Evolutionary conservation across 2,113 vertebrate genomes (phyloP).

Genomic region (Serinus canaria): DNA sequence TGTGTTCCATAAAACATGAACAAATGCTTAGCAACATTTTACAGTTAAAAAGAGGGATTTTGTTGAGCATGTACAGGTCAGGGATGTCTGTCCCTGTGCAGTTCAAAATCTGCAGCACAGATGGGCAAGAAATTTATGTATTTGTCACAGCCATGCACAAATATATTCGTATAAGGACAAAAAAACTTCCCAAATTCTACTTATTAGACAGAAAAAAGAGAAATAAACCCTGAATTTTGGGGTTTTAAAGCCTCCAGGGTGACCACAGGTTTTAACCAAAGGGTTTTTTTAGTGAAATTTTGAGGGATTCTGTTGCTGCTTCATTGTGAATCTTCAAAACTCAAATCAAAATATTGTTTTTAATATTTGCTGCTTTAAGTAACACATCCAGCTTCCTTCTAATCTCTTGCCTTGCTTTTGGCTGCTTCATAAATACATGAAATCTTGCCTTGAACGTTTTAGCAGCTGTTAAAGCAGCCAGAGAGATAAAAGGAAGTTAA

Average conservation of each 20-base stretch:
- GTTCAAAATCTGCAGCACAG: neutral
- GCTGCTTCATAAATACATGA: neutral
- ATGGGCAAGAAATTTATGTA: neutral
- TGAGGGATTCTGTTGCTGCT: neutral
- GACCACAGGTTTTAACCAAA: neutral
- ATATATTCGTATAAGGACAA: fast-evolving
- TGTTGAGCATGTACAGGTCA: neutral
- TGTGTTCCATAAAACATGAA: constrained; percentile 38
- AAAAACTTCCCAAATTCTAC: neutral
- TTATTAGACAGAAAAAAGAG: neutral
- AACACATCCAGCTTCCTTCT: neutral
- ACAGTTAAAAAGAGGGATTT: neutral
- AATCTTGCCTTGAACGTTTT: neutral
- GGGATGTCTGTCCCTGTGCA: neutral
- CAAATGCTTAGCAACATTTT: neutral
- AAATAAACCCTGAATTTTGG: neutral
- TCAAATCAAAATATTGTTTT: neutral
- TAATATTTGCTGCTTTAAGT: neutral
- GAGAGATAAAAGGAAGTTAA: neutral
- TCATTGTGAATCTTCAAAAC: neutral
- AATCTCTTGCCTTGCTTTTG: neutral
- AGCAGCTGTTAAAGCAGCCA: neutral
- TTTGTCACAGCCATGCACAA: neutral
- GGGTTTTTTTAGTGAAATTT: neutral
- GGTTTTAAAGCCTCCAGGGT: neutral